Conservation (phyloP, 2,888 invertebrate genomes). For the Drosophila mimetica region DNA sequence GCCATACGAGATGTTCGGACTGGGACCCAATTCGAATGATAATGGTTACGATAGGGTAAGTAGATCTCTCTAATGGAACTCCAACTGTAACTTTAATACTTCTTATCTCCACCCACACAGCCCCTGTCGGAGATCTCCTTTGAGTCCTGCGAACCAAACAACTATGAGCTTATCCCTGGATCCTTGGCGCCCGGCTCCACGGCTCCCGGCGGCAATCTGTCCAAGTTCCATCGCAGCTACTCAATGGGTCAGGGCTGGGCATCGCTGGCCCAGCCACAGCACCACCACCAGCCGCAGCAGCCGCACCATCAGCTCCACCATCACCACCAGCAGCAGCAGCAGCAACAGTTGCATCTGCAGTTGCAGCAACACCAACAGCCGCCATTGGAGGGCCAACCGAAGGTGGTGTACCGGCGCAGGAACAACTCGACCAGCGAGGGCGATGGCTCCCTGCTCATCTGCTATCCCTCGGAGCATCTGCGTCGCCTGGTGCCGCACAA, state of each 20-base stretch:
- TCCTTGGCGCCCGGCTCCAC: slow-evolving; percentile 61
- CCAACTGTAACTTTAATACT: too few relatives aligned
- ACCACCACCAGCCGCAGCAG: slow-evolving; percentile 31
- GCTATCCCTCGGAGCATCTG: slow-evolving; percentile 95
- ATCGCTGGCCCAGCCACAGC: slow-evolving; percentile 68
- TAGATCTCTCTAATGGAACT: not conserved
- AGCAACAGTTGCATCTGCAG: slow-evolving; percentile 23
- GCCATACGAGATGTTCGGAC: slow-evolving; percentile 84
- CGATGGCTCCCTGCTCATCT: slow-evolving; percentile 87
- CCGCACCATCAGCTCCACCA: slow-evolving; percentile 20
- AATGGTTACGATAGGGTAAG: slow-evolving; percentile 83
- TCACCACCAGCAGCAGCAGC: slow-evolving; percentile 34
- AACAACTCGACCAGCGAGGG: slow-evolving; percentile 90
- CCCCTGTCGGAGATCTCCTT: slow-evolving; percentile 84
- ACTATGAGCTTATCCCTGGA: slow-evolving; percentile 80
- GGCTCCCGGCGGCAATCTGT: slow-evolving; percentile 70
- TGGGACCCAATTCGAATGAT: slow-evolving; percentile 78
- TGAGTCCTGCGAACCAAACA: slow-evolving; percentile 84
- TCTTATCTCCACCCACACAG: slow-evolving; percentile 50
- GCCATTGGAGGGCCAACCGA: slow-evolving; percentile 63
- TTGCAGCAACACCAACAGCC: slow-evolving; percentile 31
- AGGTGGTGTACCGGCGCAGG: slow-evolving; percentile 86
- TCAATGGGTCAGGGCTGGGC: slow-evolving; percentile 91
- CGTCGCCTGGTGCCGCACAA: slow-evolving; percentile 90
- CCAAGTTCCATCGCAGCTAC: slow-evolving; percentile 91